These are phyloP conservation scores for Dryobota labecula DNA, from an alignment of 2,888 invertebrate species.

Conservation along the genomic window DNA sequence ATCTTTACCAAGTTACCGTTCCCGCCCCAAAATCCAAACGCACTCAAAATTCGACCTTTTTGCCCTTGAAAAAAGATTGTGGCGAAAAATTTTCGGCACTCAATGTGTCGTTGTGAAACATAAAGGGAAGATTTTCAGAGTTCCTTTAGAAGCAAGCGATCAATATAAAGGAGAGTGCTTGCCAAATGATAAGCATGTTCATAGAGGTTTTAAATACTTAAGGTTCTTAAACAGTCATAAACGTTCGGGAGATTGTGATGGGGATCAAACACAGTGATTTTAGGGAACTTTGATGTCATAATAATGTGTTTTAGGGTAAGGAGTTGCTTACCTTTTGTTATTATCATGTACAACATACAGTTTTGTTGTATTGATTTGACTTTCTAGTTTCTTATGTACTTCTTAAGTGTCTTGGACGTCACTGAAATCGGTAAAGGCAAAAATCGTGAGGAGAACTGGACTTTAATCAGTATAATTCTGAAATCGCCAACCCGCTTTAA, in stretches of 20 bases:
- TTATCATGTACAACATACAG: too few species aligned
- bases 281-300: constrained; percentile 2
- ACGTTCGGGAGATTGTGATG: constrained; percentile 32
- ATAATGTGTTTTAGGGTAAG: constrained; percentile 6
- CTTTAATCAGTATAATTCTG: too few species aligned
- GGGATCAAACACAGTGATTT: constrained; percentile 29
- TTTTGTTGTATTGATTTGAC: too few species aligned
- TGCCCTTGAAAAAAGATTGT: not conserved
- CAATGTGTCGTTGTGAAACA: constrained; percentile 1
- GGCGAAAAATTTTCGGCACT: not conserved
- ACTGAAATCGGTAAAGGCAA: too few species aligned
- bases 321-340: not conserved
- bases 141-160: constrained; percentile 75
- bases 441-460: too few species aligned
- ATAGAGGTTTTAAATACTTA: constrained; percentile 65
- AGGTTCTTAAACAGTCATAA: constrained; percentile 51
- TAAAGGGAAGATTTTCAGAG: constrained; percentile 44
- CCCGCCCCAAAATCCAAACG: constrained; percentile 35
- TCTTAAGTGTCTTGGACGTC: too few species aligned
- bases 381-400: too few species aligned
- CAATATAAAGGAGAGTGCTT: constrained; percentile 74
- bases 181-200: constrained; percentile 70
- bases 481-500: too few species aligned
- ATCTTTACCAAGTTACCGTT: constrained; percentile 61
- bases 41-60: constrained; percentile 63